Conservation (phyloP, 2,113 vertebrate species). For the Electrona antarctica region DNA sequence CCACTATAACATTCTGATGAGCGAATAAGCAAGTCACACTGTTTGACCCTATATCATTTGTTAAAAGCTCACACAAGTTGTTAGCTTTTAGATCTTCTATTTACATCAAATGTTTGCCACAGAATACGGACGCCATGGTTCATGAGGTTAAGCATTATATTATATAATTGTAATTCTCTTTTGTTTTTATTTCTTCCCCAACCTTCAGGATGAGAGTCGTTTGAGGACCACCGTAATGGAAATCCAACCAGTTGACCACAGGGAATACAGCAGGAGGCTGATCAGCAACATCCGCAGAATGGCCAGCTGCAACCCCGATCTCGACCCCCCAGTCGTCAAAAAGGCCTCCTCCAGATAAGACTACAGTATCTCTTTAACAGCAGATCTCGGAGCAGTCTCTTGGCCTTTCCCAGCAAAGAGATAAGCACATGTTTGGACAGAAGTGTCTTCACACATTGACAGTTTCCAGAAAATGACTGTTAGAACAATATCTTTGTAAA, state of each 20-base stretch:
- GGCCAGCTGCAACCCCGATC: constrained; percentile 39
- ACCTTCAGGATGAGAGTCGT: constrained; percentile 87
- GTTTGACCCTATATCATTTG: no score
- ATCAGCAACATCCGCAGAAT: constrained; percentile 84
- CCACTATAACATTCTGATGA: no score
- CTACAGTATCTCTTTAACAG: constrained; percentile 13
- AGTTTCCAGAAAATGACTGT: not conserved
- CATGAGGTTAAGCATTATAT: no score
- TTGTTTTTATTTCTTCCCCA: constrained; percentile 12
- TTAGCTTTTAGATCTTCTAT: no score
- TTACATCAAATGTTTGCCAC: no score
- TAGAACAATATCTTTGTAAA: no score
- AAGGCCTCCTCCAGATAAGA: not conserved
- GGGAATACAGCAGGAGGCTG: constrained; percentile 85
- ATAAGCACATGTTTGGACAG: constrained; percentile 36
- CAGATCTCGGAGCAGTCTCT: not conserved
- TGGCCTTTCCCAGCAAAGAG: constrained; percentile 21
- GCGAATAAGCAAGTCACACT: no score
- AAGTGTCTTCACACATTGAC: not conserved
- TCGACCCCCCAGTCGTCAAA: constrained; percentile 10
- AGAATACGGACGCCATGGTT: no score
- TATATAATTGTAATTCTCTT: no score
- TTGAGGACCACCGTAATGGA: constrained; percentile 89
- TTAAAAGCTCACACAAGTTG: no score
- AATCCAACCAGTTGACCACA: constrained; percentile 86